Base-by-base conservation (phyloP, 2,888 invertebrate species). In the Cephus runcator region DNA sequence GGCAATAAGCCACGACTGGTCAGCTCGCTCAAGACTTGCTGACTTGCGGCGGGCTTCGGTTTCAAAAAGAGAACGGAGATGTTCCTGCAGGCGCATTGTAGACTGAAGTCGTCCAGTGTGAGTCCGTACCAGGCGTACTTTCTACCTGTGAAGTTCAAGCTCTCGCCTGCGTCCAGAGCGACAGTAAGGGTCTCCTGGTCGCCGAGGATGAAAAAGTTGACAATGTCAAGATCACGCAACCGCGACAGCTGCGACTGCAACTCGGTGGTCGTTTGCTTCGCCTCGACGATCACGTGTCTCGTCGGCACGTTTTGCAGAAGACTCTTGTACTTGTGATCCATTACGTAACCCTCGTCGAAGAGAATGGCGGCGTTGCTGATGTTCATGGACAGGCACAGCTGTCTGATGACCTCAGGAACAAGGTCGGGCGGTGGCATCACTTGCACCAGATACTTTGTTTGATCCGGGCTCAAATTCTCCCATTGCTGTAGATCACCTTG, bases 261-360 rank as follows among this genome's bases (percentile, higher is more conserved):
- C 12, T 92, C 89, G 0, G 94, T 93, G 79, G 93, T 93, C 68
- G 93, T 93, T 84, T 93, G 92, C 83, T 94, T 93, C 0, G 93
- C 92, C 11, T 93, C 93, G 4, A 96, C 95, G 81, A 98, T 98
- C 1, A 98, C 95, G 91, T 98, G 98, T 12, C 98, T 94, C 0
- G 97, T 97, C 11, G 98, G 97, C 78, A 98, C 96, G 89, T 98
- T 98, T 91, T 97, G 95, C 69, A 98, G 93, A 12, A 98, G 92
- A 12, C 97, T 96, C 91, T 98, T 97, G 92, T 97, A 98, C 91
- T 98, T 98, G 92, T 98, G 97, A 88, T 98, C 97, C 96, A 98
- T 97, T 15, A 97, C 96, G 89, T 97, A 98, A 69, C 95, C 95
- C 34, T 96, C 94, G 87, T 99, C 98, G 90, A 97, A 98, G 73